phyloP scores from a whole-genome alignment of 2,888 invertebrate genomes.

The Nymphalis c-album region DNA sequence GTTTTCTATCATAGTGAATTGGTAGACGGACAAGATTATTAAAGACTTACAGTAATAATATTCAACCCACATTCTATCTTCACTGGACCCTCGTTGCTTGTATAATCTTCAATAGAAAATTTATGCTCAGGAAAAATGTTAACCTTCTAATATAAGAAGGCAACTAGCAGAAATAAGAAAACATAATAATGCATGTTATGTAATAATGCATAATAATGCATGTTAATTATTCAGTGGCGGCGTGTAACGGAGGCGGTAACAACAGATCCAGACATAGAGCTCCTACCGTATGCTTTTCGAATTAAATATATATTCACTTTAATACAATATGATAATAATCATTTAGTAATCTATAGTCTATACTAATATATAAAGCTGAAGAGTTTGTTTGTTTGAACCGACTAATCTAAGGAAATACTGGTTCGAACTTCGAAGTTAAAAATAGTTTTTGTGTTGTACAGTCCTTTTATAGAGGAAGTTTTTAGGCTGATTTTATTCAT shows the following conservation, averaged over 20 bases:
- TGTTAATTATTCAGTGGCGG: background rate
- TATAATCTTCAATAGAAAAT: background rate
- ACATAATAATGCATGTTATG: background rate
- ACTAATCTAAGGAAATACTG: no score
- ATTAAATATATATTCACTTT: background rate
- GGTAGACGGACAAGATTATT: no score
- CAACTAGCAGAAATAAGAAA: background rate
- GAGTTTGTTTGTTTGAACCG: no score
- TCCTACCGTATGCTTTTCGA: background rate
- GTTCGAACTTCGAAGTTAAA: no score
- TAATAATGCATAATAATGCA: background rate
- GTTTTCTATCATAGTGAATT: no score
- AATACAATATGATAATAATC: background rate
- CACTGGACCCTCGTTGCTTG: background rate
- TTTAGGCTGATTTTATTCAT: no score
- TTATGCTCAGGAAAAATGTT: background rate
- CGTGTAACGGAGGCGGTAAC: slow-evolving; percentile 2
- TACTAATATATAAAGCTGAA: no score
- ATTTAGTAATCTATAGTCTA: no score
- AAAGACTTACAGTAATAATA: no score
- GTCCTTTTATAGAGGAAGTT: no score
- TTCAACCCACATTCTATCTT: no score
- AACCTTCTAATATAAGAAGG: background rate
- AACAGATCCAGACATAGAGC: background rate
- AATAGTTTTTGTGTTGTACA: no score